Evolutionary conservation across 2,113 vertebrate genomes (phyloP).

Genomic region (Grammomys surdaster): DNA sequence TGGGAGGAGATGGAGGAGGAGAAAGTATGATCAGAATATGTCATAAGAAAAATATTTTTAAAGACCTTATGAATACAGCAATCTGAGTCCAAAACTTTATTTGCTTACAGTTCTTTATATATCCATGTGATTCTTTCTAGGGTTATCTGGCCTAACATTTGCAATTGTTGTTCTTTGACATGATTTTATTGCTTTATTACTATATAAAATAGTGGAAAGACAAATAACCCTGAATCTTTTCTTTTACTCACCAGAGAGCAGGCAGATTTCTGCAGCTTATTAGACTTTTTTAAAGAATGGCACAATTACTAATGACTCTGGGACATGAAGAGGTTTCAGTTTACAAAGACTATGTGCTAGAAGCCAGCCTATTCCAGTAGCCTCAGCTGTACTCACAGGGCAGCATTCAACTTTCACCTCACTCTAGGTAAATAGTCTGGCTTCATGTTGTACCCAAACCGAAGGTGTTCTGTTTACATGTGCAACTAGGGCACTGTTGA

Average conservation of each 20-base stretch:
- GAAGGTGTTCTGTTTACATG: background rate
- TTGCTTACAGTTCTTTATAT: conserved; percentile 1
- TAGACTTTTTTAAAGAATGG: conserved; percentile 64
- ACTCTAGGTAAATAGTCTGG: background rate
- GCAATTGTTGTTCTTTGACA: conserved; percentile 62
- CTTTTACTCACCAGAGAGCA: conserved; percentile 44
- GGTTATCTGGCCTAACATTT: conserved; percentile 61
- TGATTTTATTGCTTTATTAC: conserved; percentile 66
- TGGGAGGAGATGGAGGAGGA: background rate
- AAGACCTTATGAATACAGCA: conserved; percentile 7
- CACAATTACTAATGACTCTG: conserved; percentile 59
- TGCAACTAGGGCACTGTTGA: background rate
- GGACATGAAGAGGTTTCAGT: background rate
- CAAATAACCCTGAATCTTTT: conserved; percentile 62
- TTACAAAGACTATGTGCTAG: conserved; percentile 15
- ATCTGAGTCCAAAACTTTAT: background rate
- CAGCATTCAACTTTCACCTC: background rate
- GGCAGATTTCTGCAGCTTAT: conserved; percentile 71
- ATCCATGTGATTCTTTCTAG: conserved; percentile 50
- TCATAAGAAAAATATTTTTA: background rate
- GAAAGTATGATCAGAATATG: background rate
- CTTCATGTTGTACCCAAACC: conserved; percentile 8
- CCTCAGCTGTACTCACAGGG: background rate
- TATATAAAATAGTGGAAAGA: conserved; percentile 65
- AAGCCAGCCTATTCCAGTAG: background rate